These are phyloP conservation scores for Crotophaga sulcirostris DNA, from an alignment of 2,113 vertebrate genomes.

Conservation along the genomic window DNA sequence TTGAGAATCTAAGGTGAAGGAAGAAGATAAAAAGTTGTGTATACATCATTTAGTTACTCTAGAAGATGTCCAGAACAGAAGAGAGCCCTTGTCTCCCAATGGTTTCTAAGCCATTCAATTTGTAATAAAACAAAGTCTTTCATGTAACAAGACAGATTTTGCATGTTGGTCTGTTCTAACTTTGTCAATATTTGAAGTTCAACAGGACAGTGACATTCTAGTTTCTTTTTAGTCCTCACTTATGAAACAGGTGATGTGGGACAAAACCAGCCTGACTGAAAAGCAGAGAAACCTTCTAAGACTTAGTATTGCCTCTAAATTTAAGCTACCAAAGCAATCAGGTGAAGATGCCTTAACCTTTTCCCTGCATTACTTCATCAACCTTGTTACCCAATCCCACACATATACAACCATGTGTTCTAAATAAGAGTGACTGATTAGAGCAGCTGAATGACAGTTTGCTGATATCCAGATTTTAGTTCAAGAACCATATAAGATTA, in stretches of 20 bases:
- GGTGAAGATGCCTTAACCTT: background rate
- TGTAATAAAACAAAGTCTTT: background rate
- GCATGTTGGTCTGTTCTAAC: background rate
- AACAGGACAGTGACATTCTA: background rate
- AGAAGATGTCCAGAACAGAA: background rate
- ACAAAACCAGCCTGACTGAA: background rate
- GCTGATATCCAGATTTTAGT: background rate
- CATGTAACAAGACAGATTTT: background rate
- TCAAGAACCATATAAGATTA: background rate
- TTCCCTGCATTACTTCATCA: background rate
- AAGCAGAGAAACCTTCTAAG: background rate
- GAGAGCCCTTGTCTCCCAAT: background rate
- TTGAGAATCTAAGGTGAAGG: background rate
- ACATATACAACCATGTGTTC: background rate
- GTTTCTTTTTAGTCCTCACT: background rate
- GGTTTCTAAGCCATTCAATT: background rate
- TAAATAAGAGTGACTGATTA: background rate
- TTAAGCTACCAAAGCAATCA: background rate
- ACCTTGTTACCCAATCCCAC: background rate
- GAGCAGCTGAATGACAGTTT: background rate
- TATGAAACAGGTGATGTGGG: background rate
- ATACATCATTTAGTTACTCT: background rate
- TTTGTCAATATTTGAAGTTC: background rate
- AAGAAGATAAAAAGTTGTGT: background rate
- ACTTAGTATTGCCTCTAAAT: background rate